Evolutionary conservation across 2,113 vertebrate species (phyloP), one percentile per base, ranked within the genome.

Genomic region (Datnioides undecimradiatus): DNA sequence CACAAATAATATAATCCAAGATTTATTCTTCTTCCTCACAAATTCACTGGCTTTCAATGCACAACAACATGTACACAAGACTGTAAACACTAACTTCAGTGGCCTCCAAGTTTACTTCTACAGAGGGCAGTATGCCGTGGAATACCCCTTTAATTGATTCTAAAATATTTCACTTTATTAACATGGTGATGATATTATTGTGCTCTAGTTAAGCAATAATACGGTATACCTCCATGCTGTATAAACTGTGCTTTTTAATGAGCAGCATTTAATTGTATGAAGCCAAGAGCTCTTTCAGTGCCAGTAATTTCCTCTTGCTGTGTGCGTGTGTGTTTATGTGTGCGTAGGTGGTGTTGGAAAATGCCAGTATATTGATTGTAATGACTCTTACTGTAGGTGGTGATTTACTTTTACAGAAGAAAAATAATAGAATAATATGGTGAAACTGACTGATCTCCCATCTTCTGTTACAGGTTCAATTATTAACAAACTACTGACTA

Each of bases 341-440:
- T 27, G 11, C 54, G 40, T 43, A 41, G 43, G 33, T 16, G 23
- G 16, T 41, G 23, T 68, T 31, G 25, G 34, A 46, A 57, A 58
- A 76, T 67, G 52, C 7, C 33, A 67, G 41, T 48, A 16, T 58
- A 67, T 70, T 70, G 25, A 60, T 54, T 70, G 13, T n/a, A 46
- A 38, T 62, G 9, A 52, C 38, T n/a, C 5, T 60, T 41, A 40
- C 8, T 45, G 34, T 60, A 49, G 23, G 43, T 51, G 31, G 9
- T 17, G 6, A 19, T 58, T 59, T 16, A 31, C 45, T 40, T 31
- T 31, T 13, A 38, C 13, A 38, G 5, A 23, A 33, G 7, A 45
- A 51, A 51, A 34, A 34, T 31, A 45, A 45, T 27, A 13, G 7
- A 58, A 49, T 51, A 16, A 66, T 46, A 29, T 36, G 3, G 9